Evolutionary conservation across 2,113 vertebrate genomes (phyloP), one percentile per base, ranked within the genome.

Genomic region (Serinus canaria): DNA sequence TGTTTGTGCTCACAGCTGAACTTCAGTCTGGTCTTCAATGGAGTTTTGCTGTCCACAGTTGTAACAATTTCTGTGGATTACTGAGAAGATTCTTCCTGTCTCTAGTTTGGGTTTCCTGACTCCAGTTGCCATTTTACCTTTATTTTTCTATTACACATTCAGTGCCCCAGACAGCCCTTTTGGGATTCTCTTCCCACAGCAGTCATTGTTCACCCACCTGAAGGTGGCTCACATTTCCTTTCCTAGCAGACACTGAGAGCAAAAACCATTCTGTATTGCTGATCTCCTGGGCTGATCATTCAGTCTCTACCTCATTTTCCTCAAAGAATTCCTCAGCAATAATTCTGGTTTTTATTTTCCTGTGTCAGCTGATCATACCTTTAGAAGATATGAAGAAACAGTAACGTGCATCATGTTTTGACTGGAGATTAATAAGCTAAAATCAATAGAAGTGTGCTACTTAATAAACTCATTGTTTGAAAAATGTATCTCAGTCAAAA

Each of bases 131-230:
- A 28, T 89, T 91, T 86, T 10, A 10, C 7, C 77, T 39, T 0
- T 27, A 3, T 13, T 88, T 74, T 22, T 60, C 17, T 72, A 2
- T 64, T 21, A 19, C 4, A 6, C 13, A 3, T 67, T 76, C 37
- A 55, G 0, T 55, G 22, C 10, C 30, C n/a, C 11, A 22, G 23
- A 35, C 0, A 1, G 16, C 31, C 22, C 11, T 56, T 83, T 58
- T n/a, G 66, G 83, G 69, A 39, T 13, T 2, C 13, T 47, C 10
- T 33, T 85, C 39, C 27, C 25, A 7, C 16, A 21, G 73, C 46
- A 67, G 43, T 67, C 77, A 20, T 68, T 9, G 1, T 82, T 92
- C 49, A 49, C 28, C 35, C 60, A 55, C 37, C 63, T 70, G 43
- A 53, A 69, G 58, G 49, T 69, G 59, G 30, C 43, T 95, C 64